Conservation (phyloP, 2,113 vertebrate genomes). For the Carassius gibelio region DNA sequence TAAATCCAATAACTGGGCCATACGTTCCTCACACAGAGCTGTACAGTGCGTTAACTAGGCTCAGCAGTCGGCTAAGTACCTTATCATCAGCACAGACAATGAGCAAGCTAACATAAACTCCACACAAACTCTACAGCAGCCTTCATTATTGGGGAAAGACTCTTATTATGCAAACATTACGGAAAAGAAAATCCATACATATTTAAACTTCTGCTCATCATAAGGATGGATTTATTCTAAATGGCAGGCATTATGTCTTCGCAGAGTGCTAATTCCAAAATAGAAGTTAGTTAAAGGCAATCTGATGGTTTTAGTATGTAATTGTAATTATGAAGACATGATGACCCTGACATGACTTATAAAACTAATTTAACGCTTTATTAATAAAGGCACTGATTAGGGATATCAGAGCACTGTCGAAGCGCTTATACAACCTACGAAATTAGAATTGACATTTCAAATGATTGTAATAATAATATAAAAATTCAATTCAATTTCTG, state of each 20-base stretch:
- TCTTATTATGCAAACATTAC: slow-evolving; percentile 5
- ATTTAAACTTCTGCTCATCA: background rate
- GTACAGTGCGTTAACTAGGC: slow-evolving; percentile 33
- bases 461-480: background rate
- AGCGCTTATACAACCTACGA: background rate
- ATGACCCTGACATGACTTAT: slow-evolving; percentile 26
- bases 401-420: slow-evolving; percentile 2
- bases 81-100: slow-evolving; percentile 28
- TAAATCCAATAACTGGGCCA: slow-evolving; percentile 42
- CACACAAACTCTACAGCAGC: background rate
- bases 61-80: slow-evolving; percentile 37
- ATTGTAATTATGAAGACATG: slow-evolving; percentile 43
- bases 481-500: background rate
- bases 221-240: background rate
- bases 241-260: background rate
- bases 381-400: slow-evolving; percentile 15
- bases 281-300: slow-evolving; percentile 17
- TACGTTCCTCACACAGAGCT: slow-evolving; percentile 18
- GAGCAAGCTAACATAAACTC: slow-evolving; percentile 12
- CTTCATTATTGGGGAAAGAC: background rate
- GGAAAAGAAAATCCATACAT: background rate
- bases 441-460: slow-evolving; percentile 20
- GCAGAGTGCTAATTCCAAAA: background rate
- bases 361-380: slow-evolving; percentile 35
- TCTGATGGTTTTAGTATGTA: slow-evolving; percentile 27